Evolutionary conservation across 2,888 invertebrate species (phyloP), one percentile per base, ranked within the genome.

Genomic region (Mimachlamys varia): DNA sequence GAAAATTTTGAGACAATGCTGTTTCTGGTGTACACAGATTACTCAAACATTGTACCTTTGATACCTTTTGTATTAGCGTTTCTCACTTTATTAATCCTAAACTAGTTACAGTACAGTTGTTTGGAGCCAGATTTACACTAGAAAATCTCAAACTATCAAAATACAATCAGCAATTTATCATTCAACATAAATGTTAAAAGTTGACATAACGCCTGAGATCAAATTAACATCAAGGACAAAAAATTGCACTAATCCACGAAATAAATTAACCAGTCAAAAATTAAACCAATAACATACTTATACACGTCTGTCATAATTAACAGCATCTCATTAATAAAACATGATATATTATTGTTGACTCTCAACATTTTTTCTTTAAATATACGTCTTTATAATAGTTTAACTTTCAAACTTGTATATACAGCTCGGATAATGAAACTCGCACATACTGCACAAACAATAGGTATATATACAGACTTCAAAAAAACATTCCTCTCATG

Each of bases 131-230:
- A 44, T 44, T 44, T 44, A 44, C 44, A 3, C 7, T 7, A 44
- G 7, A 3, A 44, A 44, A 7, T 44, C 3, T n/a, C n/a, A n/a
- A n/a, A n/a, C n/a, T 44, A 44, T 7, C 44, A 5, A 44, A 44
- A 7, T 44, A 44, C 44, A 7, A 44, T 44, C 3, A 44, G 44
- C 7, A 44, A 44, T 44, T 7, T 44, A 44, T 44, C 53, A 62
- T 62, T 62, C 62, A n/a, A 62, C 62, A 62, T 7, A 27, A 27
- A 33, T 33, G 27, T 76, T 76, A 33, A 33, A 33, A 76, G n/a
- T 22, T 76, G 76, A 76, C 76, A 76, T 27, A 76, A 33, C 76
- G 76, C 76, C 76, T 76, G 76, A 76, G 76, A 76, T 76, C 76
- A 76, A 76, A 76, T 76, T 15, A 76, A 76, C 76, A 76, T 76